Evolutionary conservation across 2,797 vertebrate genomes (phyloP), one percentile per base, ranked within the genome.

Genomic region (Mastacembelus armatus): DNA sequence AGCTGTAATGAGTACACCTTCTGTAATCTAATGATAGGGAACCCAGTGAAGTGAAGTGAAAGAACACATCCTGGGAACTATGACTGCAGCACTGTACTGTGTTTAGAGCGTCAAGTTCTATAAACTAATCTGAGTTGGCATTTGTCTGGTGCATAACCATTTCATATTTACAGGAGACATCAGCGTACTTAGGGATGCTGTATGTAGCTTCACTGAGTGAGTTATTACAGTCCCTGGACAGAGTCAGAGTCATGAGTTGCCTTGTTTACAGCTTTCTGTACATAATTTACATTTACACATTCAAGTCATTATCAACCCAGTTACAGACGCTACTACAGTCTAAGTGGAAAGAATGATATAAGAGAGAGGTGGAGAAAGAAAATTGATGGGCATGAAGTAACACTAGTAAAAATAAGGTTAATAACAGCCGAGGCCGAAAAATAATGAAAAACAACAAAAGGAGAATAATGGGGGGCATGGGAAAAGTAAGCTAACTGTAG

Each of bases 231-330:
- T 59, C 45, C 12, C 51, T 8, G 58, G 77, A 59, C 66, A 38
- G 56, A 57, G 49, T 52, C 55, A 83, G 45, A 84, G 67, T 86
- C 50, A 78, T 64, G 78, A 84, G 63, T 48, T 77, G 49, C 36
- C 52, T 19, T 71, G 65, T 83, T 66, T 61, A n/a, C n/a, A n/a
- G n/a, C n/a, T n/a, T n/a, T n/a, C n/a, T n/a, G n/a, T 30, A 70
- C 74, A 49, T 43, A 42, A 60, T 51, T 49, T 50, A 67, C 54
- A 75, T 77, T 43, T 61, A 26, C 22, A 12, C 16, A 45, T 66
- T 66, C 66, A 66, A 60, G 71, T 74, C 58, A 70, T 74, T 32
- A 69, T 56, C 50, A 69, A 14, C 24, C 66, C 49, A 45, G 33
- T 55, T 35, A 56, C 39, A 59, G 36, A 62, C 9, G 9, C 29